Evolutionary conservation across 1,140 invertebrate genomes (phyloP).

Genomic region (Drosophila miranda): DNA sequence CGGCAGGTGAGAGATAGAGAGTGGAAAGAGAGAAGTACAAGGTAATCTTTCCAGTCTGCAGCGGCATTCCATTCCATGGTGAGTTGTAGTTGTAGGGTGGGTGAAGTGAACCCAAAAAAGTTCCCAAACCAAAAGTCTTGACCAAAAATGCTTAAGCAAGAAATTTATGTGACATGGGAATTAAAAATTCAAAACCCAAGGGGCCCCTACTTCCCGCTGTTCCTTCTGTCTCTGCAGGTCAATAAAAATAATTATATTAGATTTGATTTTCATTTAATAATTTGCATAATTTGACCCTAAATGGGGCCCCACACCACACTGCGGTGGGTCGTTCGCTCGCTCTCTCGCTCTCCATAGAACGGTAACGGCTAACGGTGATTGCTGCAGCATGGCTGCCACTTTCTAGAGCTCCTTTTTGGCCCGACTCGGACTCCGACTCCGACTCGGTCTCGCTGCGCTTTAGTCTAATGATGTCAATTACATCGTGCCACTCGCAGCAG

Average conservation of each 20-base stretch:
- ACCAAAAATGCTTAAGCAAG: constrained; percentile 69
- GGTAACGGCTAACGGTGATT: constrained; percentile 14
- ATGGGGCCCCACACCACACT: constrained; percentile 1
- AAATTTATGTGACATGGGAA: constrained; percentile 70
- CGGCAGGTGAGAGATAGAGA: constrained; percentile 12
- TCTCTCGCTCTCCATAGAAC: constrained; percentile 12
- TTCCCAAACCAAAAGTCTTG: constrained; percentile 51
- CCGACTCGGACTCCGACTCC: constrained; percentile 8
- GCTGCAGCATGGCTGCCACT: constrained; percentile 38
- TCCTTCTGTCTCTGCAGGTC: background rate
- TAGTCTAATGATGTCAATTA: constrained; percentile 80
- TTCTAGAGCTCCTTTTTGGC: constrained; percentile 66
- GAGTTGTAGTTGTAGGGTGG: constrained; percentile 16
- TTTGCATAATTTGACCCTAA: constrained; percentile 55
- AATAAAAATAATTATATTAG: constrained; percentile 57
- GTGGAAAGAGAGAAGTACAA: constrained; percentile 36
- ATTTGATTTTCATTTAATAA: constrained; percentile 56
- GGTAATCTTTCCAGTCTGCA: constrained; percentile 36
- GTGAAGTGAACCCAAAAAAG: constrained; percentile 23
- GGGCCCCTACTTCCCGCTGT: background rate
- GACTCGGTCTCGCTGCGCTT: constrained; percentile 59
- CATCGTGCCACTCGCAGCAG: constrained; percentile 70
- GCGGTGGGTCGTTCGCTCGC: constrained; percentile 26
- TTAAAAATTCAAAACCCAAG: constrained; percentile 53
- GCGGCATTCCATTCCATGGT: constrained; percentile 47